Conservation (phyloP, 37 sponge, comb jelly and placozoan genomes). For the Halisarca cf. caerulea region DNA sequence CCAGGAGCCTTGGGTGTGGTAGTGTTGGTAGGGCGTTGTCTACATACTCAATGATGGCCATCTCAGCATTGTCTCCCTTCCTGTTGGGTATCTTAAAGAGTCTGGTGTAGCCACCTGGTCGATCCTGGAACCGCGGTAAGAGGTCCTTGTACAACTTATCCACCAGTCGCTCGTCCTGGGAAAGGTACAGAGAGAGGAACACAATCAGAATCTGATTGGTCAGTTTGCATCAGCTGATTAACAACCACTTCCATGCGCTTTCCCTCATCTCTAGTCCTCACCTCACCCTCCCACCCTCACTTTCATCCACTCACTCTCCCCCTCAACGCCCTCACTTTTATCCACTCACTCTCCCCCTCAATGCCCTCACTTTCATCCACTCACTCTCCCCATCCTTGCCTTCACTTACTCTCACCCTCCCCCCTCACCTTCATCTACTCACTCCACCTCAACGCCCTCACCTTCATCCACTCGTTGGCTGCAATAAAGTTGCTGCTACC, state of each 20-base stretch:
- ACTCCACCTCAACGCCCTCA: not conserved
- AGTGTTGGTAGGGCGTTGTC: slow-evolving; percentile 62
- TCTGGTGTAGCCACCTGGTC: slow-evolving; percentile 84
- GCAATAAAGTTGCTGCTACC: not conserved
- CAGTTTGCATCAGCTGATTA: not conserved
- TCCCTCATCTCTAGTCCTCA: not conserved
- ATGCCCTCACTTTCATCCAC: too few relatives aligned
- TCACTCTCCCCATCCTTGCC: not conserved
- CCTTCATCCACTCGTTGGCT: not conserved
- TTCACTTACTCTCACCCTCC: slow-evolving; percentile 44
- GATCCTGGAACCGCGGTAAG: slow-evolving; percentile 34
- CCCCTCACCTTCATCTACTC: not conserved
- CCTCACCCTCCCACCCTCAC: too few relatives aligned
- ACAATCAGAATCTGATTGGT: not conserved
- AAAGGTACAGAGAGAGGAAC: not conserved
- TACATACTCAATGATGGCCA: slow-evolving; percentile 83
- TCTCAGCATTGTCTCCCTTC: slow-evolving; percentile 80
- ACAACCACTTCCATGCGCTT: not conserved
- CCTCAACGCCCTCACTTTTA: too few relatives aligned
- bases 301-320: too few relatives aligned
- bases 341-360: too few relatives aligned
- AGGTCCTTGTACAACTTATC: slow-evolving; percentile 27
- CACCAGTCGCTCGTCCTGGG: slow-evolving; percentile 57
- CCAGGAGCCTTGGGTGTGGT: slow-evolving; percentile 5
- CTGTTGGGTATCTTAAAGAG: slow-evolving; percentile 72